phyloP scores from a whole-genome alignment of 1,140 invertebrate genomes.

The Drosophila pallidifrons region DNA sequence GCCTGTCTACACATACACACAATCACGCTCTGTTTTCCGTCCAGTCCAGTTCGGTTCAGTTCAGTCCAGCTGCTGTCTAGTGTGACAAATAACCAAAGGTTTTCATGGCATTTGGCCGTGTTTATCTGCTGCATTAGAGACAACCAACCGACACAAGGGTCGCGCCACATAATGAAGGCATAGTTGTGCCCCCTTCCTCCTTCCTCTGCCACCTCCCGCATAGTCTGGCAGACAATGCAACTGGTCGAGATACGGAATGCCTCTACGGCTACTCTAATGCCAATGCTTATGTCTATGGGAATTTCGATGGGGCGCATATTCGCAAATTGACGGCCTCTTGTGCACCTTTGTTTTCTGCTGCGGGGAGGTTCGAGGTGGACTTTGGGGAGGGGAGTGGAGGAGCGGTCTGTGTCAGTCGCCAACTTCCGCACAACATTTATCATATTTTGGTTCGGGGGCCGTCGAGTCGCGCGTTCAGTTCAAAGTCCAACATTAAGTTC shows the following conservation, averaged over 20 bases:
- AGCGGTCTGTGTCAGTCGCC: slow-evolving; percentile 36
- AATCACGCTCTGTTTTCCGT: too few species aligned
- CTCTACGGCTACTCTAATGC: slow-evolving; percentile 21
- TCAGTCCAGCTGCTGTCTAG: background rate
- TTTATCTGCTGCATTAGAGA: slow-evolving; percentile 75
- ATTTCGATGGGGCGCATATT: slow-evolving; percentile 73
- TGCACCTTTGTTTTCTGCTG: slow-evolving; percentile 34
- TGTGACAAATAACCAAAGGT: slow-evolving; percentile 73
- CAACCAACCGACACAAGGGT: background rate
- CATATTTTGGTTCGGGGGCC: slow-evolving; percentile 59
- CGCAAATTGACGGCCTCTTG: slow-evolving; percentile 63
- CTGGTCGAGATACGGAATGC: slow-evolving; percentile 48
- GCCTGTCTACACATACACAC: background rate
- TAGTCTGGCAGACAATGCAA: slow-evolving; percentile 48
- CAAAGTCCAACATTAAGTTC: slow-evolving; percentile 82
- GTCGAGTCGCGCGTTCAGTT: slow-evolving; percentile 57
- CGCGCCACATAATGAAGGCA: slow-evolving; percentile 31
- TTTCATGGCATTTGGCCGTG: slow-evolving; percentile 67
- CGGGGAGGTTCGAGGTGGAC: background rate
- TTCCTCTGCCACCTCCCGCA: background rate
- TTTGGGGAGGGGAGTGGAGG: background rate
- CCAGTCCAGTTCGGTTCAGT: too few species aligned
- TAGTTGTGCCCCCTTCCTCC: background rate
- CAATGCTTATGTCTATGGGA: slow-evolving; percentile 45
- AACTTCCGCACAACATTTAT: slow-evolving; percentile 80